These are phyloP conservation scores for Orcinus orca DNA, from an alignment of 2,113 vertebrate genomes.

Conservation along the genomic window DNA sequence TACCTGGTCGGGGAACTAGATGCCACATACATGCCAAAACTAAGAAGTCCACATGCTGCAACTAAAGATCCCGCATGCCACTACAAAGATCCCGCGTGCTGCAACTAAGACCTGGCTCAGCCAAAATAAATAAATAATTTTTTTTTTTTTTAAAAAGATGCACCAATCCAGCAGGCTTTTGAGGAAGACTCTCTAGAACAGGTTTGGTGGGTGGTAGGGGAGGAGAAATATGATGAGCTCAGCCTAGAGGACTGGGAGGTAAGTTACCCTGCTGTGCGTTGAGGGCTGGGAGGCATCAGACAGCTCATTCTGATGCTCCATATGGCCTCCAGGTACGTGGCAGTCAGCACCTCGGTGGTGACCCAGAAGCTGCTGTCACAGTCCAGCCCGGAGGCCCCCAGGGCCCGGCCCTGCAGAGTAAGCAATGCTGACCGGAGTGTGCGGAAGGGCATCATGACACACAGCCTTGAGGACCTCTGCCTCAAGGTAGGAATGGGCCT, in stretches of 20 bases:
- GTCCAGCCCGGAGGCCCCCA: slow-evolving; percentile 11
- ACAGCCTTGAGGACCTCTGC: slow-evolving; percentile 84
- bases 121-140: too few species aligned
- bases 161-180: not conserved
- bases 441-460: slow-evolving; percentile 87
- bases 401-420: slow-evolving; percentile 86
- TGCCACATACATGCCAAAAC: too few species aligned
- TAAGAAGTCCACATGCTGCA: too few species aligned
- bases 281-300: not conserved
- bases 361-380: slow-evolving; percentile 87
- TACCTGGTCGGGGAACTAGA: too few species aligned
- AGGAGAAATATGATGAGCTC: not conserved
- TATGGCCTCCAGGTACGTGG: slow-evolving; percentile 82
- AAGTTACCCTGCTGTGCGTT: not conserved
- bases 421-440: slow-evolving; percentile 87
- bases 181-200: not conserved
- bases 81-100: too few species aligned
- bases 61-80: too few species aligned
- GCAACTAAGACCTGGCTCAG: too few species aligned
- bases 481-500: slow-evolving; percentile 86
- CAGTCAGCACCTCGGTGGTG: slow-evolving; percentile 88
- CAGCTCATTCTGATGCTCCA: not conserved
- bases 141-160: too few species aligned
- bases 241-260: not conserved
- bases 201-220: not conserved